Evolutionary conservation across 2,888 invertebrate species (phyloP).

Genomic region (Junonia oenone): DNA sequence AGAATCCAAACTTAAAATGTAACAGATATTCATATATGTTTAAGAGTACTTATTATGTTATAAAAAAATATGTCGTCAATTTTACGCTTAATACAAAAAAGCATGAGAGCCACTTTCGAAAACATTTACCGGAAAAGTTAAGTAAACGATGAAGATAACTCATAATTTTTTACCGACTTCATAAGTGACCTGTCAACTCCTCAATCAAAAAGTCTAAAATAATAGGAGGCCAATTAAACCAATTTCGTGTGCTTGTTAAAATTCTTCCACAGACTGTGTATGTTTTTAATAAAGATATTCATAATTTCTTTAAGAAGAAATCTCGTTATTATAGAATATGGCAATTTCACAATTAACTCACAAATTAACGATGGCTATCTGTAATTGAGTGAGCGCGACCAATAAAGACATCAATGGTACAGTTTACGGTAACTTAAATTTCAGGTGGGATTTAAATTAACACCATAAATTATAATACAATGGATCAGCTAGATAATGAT

Average conservation of each 20-base stretch:
- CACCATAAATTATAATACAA: background rate
- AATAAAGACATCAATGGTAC: constrained; percentile 34
- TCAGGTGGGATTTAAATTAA: background rate
- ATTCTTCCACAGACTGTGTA: constrained; percentile 38
- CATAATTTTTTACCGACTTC: constrained; percentile 21
- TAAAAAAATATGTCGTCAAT: too few species aligned
- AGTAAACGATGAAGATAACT: constrained; percentile 10
- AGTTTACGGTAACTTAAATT: constrained; percentile 12
- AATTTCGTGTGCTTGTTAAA: constrained; percentile 39
- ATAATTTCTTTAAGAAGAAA: constrained; percentile 32
- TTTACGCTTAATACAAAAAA: background rate
- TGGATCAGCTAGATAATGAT: background rate
- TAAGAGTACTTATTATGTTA: too few species aligned
- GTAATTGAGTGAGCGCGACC: constrained; percentile 46
- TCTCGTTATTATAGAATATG: constrained; percentile 34
- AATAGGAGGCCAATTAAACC: constrained; percentile 48
- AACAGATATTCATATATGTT: too few species aligned
- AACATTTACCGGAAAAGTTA: constrained; percentile 1
- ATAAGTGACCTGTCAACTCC: constrained; percentile 34
- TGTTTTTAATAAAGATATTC: constrained; percentile 39
- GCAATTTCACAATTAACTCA: constrained; percentile 35
- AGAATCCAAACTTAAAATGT: too few species aligned
- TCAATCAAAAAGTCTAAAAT: constrained; percentile 41
- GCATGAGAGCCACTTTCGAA: constrained; percentile 4
- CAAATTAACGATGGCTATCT: constrained; percentile 59